phyloP scores from a whole-genome alignment of 1,140 invertebrate species.

The Capitella teleta region DNA sequence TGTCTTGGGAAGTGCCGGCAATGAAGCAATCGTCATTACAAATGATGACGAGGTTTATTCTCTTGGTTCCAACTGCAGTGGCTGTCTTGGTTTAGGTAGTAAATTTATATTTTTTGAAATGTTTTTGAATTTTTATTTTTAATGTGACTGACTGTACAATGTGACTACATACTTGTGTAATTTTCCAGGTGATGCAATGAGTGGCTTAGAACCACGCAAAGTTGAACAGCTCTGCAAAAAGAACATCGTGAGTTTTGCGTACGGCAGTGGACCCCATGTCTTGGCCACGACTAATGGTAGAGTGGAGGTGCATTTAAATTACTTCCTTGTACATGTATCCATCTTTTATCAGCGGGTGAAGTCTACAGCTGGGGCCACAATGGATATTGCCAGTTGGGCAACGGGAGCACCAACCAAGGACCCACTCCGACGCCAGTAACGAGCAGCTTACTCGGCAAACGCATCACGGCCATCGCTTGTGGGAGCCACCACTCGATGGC shows the following conservation, averaged over 20 bases:
- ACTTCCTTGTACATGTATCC: too few relatives aligned
- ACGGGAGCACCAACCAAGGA: conserved; percentile 50
- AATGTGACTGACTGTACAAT: neutral
- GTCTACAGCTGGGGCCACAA: conserved; percentile 60
- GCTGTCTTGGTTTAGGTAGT: conserved; percentile 50
- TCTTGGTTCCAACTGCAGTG: conserved; percentile 51
- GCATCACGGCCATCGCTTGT: conserved; percentile 50
- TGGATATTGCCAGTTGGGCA: conserved; percentile 52
- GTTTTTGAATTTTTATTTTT: neutral
- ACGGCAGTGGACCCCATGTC: conserved; percentile 57
- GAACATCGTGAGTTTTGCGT: conserved; percentile 51
- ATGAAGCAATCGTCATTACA: conserved; percentile 55
- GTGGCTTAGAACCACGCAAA: conserved; percentile 49
- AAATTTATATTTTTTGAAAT: neutral
- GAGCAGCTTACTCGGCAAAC: conserved; percentile 43
- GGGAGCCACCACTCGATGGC: conserved; percentile 55
- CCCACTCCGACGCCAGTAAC: conserved; percentile 45
- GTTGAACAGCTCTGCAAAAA: conserved; percentile 51
- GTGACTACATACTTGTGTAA: too few relatives aligned
- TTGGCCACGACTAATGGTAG: conserved; percentile 48
- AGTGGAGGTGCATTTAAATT: too few relatives aligned
- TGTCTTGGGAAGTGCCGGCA: conserved; percentile 55
- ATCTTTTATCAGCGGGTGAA: conserved; percentile 42
- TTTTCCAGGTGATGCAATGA: conserved; percentile 37
- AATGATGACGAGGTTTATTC: conserved; percentile 53